Evolutionary conservation across 2,888 invertebrate genomes (phyloP).

Genomic region (Pyrgus malvae): DNA sequence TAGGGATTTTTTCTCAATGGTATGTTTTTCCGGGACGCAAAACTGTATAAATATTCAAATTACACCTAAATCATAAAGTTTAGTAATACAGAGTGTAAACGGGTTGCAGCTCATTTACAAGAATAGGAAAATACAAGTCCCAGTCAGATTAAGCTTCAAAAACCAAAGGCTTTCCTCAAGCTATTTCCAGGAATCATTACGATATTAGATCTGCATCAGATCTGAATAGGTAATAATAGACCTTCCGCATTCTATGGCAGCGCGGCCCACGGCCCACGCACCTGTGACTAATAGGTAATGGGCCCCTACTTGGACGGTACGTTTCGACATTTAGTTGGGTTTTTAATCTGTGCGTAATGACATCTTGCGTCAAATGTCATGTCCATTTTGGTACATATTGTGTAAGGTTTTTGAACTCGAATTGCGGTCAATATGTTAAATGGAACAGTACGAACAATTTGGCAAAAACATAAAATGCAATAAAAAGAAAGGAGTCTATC

Average conservation of each 20-base stretch:
- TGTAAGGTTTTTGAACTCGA: conserved; percentile 1
- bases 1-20: too few species aligned
- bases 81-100: too few species aligned
- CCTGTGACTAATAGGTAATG: conserved; percentile 39
- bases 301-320: conserved; percentile 10
- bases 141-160: too few species aligned
- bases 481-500: too few species aligned
- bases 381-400: not conserved
- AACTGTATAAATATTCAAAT: too few species aligned
- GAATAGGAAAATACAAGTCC: too few species aligned
- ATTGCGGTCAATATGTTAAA: not conserved
- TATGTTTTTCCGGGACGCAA: too few species aligned
- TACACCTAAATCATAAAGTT: too few species aligned
- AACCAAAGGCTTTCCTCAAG: not conserved
- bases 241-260: conserved; percentile 39
- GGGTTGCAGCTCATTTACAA: too few species aligned
- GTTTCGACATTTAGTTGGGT: conserved; percentile 10
- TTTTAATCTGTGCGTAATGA: conserved; percentile 12
- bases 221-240: conserved; percentile 22
- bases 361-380: conserved; percentile 5
- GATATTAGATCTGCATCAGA: conserved; percentile 3
- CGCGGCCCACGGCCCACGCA: conserved; percentile 35
- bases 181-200: not conserved
- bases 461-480: too few species aligned
- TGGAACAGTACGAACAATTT: too few species aligned